phyloP scores from a whole-genome alignment of 2,888 invertebrate genomes.

The Leucozona laternaria region DNA sequence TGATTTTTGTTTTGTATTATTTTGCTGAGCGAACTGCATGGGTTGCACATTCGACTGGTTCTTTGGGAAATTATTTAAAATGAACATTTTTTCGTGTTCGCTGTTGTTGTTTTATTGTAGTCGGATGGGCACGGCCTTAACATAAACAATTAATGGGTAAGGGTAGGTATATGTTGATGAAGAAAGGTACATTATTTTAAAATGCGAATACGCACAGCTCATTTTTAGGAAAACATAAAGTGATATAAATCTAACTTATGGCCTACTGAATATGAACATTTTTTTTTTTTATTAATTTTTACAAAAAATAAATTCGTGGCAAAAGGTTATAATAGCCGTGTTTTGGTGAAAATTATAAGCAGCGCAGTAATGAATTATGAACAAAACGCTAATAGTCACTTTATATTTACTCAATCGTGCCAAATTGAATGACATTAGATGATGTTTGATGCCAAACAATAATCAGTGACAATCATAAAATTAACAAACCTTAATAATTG shows the following conservation, averaged over 20 bases:
- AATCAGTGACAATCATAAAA: no score
- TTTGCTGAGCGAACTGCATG: conserved; percentile 22
- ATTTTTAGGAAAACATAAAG: background rate
- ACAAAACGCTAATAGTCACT: no score
- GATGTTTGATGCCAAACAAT: no score
- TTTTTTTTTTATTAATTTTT: no score
- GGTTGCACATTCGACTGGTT: conserved; percentile 61
- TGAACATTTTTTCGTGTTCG: conserved; percentile 35
- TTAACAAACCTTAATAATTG: no score
- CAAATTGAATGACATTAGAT: no score
- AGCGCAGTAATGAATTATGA: no score
- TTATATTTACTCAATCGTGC: no score
- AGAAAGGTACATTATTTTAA: background rate
- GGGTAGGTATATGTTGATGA: background rate
- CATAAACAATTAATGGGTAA: background rate
- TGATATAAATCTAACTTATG: background rate
- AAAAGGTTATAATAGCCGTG: no score
- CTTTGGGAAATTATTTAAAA: conserved; percentile 53
- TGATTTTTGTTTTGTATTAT: background rate
- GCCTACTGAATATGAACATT: background rate
- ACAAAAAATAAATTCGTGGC: no score
- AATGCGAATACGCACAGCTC: background rate
- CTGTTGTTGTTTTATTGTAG: conserved; percentile 11
- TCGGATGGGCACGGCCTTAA: conserved; percentile 56
- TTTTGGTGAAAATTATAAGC: no score